A percentile compares a stretch with the other conserved stretches of the same genome.
These are phyloP conservation scores for Drosophila helvetica DNA, from an alignment of 2,888 invertebrate species.

Conservation along the genomic window DNA sequence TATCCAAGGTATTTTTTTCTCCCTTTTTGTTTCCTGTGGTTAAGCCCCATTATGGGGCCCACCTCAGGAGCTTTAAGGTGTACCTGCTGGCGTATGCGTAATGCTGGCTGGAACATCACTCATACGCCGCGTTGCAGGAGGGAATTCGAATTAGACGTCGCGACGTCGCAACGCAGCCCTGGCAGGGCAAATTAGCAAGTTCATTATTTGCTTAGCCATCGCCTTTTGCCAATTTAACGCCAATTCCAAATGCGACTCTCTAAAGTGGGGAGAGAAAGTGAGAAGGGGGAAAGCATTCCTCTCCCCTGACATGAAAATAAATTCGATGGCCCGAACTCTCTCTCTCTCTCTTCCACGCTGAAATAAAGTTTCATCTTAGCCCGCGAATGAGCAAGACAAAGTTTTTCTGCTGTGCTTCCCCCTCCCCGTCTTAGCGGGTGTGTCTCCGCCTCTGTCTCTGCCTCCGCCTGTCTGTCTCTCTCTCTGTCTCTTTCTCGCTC, in stretches of 20 bases:
- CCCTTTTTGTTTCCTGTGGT: constrained; percentile 13
- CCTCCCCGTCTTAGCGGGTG: not conserved
- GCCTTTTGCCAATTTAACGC: constrained; percentile 61
- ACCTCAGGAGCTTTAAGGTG: constrained; percentile 39
- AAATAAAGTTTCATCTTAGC: constrained; percentile 71
- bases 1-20: constrained; percentile 6
- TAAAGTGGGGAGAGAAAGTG: constrained; percentile 10
- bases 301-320: constrained; percentile 69
- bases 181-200: constrained; percentile 61
- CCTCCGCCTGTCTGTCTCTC: not conserved
- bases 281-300: not conserved
- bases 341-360: constrained; percentile 48
- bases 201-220: constrained; percentile 58
- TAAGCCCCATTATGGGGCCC: constrained; percentile 18
- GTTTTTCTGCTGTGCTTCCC: constrained; percentile 16
- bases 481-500: constrained; percentile 5
- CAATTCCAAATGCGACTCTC: constrained; percentile 32
- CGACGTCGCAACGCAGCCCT: not conserved
- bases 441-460: constrained; percentile 8
- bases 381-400: constrained; percentile 47
- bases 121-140: constrained; percentile 52
- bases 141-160: no score
- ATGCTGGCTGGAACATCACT: constrained; percentile 49
- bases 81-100: constrained; percentile 58
- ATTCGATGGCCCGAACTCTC: constrained; percentile 66